Evolutionary conservation across 2,113 vertebrate genomes (phyloP), one percentile per base, ranked within the genome.

Genomic region (Excalfactoria chinensis): DNA sequence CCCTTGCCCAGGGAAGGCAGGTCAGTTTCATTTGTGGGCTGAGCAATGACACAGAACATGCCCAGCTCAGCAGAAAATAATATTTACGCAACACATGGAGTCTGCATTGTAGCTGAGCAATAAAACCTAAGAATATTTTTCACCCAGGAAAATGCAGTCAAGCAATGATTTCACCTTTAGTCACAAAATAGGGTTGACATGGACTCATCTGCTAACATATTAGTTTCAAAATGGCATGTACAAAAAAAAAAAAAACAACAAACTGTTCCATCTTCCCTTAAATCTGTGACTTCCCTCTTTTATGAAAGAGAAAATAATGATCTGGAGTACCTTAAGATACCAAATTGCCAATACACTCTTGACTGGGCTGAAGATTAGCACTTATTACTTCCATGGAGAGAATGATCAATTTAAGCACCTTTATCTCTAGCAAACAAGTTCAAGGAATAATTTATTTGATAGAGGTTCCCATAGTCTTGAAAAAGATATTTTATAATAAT

Each of bases 21-120:
- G 7, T 5, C 32, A 46, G 60, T 23, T 48, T 37, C 41, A 7
- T 4, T 5, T 6, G 4, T 0, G 1, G 37, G 26, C 25, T 64
- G 32, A 35, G 34, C 0, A 1, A 43, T 23, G 18, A 11, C 5
- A 17, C 6, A 32, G 16, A 48, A 34, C 7, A 37, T 1, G 51
- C 9, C 12, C 13, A 63, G 21, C 26, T 37, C 43, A 16, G n/a
- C 8, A 37, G 51, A 55, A 84, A 46, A 25, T 25, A 55, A 34
- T 6, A 34, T 34, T 26, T 18, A 18, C 13, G 13, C 11, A 5
- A 1, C 0, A 0, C 14, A 19, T 5, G 21, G 46, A 26, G 40
- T 32, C 40, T 21, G 32, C 13, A 10, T 3, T 21, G 23, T 17
- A 59, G 32, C 22, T 44, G 4, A 10, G 6, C 2, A 44, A 67